A percentile compares a stretch with the other conserved stretches of the same genome.
phyloP scores from a whole-genome alignment of 2,113 vertebrate species.

The Bucco capensis region DNA sequence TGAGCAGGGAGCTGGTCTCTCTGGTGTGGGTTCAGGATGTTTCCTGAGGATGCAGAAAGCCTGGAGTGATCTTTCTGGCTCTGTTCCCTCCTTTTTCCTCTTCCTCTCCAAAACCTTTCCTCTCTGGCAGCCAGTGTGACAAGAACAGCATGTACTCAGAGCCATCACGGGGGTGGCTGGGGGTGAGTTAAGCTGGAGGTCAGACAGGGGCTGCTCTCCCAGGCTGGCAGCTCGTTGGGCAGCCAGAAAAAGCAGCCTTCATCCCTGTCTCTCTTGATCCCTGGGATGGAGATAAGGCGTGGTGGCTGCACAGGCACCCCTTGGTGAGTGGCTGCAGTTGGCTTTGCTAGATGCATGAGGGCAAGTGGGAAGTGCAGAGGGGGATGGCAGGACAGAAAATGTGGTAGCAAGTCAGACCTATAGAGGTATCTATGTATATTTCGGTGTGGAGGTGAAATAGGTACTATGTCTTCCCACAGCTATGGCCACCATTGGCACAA shows the following conservation, averaged over 20 bases:
- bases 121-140: not conserved
- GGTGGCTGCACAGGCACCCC: not conserved
- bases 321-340: not conserved
- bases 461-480: not conserved
- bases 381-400: not conserved
- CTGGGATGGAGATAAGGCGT: not conserved
- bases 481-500: not conserved
- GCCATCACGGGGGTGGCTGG: not conserved
- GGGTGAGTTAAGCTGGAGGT: not conserved
- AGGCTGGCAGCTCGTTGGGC: not conserved
- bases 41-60: constrained; percentile 48
- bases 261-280: not conserved
- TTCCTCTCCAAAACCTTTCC: constrained; percentile 28
- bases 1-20: not conserved
- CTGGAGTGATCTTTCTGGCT: constrained; percentile 25
- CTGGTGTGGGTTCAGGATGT: not conserved
- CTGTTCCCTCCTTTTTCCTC: constrained; percentile 43
- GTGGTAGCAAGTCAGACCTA: not conserved
- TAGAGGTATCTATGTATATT: not conserved
- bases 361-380: not conserved
- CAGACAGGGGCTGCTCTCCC: not conserved
- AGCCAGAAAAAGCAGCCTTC: not conserved
- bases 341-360: not conserved
- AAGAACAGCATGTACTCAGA: not conserved
- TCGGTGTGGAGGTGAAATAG: not conserved